phyloP scores from a whole-genome alignment of 2,797 vertebrate species.

The Pangasius larnaudii region DNA sequence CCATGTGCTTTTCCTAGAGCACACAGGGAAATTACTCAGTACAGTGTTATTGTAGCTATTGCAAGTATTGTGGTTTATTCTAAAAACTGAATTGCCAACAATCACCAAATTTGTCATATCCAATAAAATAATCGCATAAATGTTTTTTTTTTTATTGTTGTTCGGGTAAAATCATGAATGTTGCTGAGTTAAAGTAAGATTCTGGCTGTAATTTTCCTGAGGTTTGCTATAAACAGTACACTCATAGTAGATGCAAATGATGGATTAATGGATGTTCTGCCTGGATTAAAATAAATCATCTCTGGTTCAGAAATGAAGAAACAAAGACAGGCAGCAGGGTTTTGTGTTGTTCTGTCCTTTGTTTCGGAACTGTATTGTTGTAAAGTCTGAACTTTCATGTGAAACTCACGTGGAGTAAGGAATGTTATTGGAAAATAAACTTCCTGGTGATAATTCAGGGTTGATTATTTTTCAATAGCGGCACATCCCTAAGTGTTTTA shows the following conservation, averaged over 20 bases:
- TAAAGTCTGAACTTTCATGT: neutral
- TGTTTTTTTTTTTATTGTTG: neutral
- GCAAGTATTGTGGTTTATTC: neutral
- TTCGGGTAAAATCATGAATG: neutral
- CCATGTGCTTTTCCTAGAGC: neutral
- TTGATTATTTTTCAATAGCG: neutral
- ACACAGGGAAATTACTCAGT: neutral
- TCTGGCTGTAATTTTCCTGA: neutral
- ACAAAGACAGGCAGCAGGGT: neutral
- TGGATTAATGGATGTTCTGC: neutral
- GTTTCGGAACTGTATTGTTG: neutral
- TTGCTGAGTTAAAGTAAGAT: neutral
- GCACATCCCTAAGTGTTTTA: neutral
- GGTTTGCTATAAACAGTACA: neutral
- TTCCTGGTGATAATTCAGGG: neutral
- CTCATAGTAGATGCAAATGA: neutral
- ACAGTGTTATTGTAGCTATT: neutral
- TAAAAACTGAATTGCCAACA: neutral
- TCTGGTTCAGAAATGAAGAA: conserved; percentile 10
- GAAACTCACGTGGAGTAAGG: neutral
- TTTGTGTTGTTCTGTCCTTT: neutral
- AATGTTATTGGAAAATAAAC: neutral
- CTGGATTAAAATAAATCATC: neutral
- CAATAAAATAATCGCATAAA: neutral
- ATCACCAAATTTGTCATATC: neutral